A percentile compares a stretch with the other conserved stretches of the same genome.
Conservation (phyloP, 2,888 invertebrate species). For the Chrysodeixis includens region DNA sequence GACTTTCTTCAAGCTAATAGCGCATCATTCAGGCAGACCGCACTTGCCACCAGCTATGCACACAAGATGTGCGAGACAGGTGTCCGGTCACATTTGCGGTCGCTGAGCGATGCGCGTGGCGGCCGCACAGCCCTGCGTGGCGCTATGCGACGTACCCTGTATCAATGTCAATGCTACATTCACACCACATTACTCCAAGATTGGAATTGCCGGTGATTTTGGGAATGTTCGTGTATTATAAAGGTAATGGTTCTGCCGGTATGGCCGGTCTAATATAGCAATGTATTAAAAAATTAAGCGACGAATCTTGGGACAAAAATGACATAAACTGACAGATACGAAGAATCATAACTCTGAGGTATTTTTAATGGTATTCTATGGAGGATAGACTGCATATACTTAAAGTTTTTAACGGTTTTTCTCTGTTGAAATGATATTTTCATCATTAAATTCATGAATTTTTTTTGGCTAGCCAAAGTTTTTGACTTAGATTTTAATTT, state of each 20-base stretch:
- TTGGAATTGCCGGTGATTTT: constrained; percentile 50
- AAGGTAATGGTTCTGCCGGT: not conserved
- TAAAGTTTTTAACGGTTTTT: too few relatives aligned
- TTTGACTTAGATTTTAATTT: too few relatives aligned
- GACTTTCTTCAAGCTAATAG: constrained; percentile 3
- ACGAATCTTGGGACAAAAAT: too few relatives aligned
- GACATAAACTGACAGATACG: too few relatives aligned
- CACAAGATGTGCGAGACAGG: constrained; percentile 64
- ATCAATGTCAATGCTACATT: constrained; percentile 62
- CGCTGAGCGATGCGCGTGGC: constrained; percentile 63
- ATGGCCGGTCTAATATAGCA: not conserved
- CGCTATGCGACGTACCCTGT: constrained; percentile 49
- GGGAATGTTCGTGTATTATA: constrained; percentile 21
- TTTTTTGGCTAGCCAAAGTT: too few relatives aligned
- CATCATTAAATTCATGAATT: too few relatives aligned
- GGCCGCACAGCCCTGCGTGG: constrained; percentile 51
- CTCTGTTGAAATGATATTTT: too few relatives aligned
- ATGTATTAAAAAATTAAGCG: too few relatives aligned
- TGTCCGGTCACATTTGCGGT: constrained; percentile 73
- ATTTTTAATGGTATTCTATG: too few relatives aligned
- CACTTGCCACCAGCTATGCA: constrained; percentile 50
- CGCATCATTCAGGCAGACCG: constrained; percentile 43
- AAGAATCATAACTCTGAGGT: too few relatives aligned
- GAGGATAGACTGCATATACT: too few relatives aligned
- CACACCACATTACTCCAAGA: constrained; percentile 52